These are phyloP conservation scores for Sternarchorhynchus goeldii DNA, from an alignment of 2,797 vertebrate species.

Conservation along the genomic window DNA sequence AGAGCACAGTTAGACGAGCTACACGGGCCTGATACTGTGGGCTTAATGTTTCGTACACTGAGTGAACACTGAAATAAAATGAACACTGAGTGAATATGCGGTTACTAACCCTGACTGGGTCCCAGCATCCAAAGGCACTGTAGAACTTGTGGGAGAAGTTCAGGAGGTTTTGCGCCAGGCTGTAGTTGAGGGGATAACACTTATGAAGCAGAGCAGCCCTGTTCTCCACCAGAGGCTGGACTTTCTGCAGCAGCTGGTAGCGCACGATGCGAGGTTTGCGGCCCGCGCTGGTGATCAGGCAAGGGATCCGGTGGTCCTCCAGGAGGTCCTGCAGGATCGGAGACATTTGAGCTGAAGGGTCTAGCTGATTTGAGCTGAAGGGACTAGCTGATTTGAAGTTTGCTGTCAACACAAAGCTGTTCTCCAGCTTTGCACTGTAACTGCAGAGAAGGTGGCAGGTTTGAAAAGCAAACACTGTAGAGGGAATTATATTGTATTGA, in stretches of 20 bases:
- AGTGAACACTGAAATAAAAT: conserved; percentile 11
- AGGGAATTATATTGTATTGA: too few species aligned
- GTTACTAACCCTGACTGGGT: conserved; percentile 85
- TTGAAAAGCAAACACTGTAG: too few species aligned
- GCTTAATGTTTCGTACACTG: too few species aligned
- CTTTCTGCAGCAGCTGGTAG: conserved; percentile 73
- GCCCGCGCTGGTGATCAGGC: conserved; percentile 70
- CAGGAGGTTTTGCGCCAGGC: conserved; percentile 82
- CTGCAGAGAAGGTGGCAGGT: too few species aligned
- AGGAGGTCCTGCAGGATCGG: conserved; percentile 65
- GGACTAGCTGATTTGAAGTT: background rate
- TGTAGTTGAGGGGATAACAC: conserved; percentile 78
- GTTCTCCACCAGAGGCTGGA: conserved; percentile 80
- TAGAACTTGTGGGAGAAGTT: conserved; percentile 79
- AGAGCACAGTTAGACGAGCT: too few species aligned
- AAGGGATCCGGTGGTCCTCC: conserved; percentile 72
- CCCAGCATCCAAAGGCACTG: conserved; percentile 88
- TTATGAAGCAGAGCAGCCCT: conserved; percentile 89
- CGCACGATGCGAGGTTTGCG: conserved; percentile 72
- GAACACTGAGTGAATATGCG: too few species aligned
- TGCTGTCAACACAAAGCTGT: too few species aligned
- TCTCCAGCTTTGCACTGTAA: too few species aligned
- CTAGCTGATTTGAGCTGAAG: background rate
- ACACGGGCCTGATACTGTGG: too few species aligned
- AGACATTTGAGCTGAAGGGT: background rate